Evolutionary conservation across 2,113 vertebrate species (phyloP), one percentile per base, ranked within the genome.

Genomic region (Oryzias woworae): DNA sequence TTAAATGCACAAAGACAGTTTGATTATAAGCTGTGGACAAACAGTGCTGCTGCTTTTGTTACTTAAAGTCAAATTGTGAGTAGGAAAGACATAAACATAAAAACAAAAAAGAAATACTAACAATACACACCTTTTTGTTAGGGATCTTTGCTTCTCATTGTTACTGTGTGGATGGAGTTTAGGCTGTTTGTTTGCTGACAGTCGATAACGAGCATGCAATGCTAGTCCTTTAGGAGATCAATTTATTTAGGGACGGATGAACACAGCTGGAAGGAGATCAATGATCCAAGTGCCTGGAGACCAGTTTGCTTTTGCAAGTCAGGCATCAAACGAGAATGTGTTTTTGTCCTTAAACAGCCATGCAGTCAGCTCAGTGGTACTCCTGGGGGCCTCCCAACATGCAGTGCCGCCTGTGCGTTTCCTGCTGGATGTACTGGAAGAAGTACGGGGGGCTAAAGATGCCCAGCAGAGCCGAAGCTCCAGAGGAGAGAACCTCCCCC

Each of bases 341-440:
- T 66, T 55, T 36, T 83, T 58, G 23, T 69, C 48, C 69, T 59
- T 69, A 52, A 53, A 59, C 88, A 98, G 97, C 94, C 80, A 92
- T 94, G 71, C 96, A 97, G 77, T 98, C 97, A 55, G 93, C 96
- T 69, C 97, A 98, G 22, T 98, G 97, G 97, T 98, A 98, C 90
- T 98, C 96, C 12, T 98, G 97, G 97, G 97, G 97, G n/a, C 97
- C 97, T 62, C 96, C 95, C 3, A 98, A 96, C 85, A 98, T 98
- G 97, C 97, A 97, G 0, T 98, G 97, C 81, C 94, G 96, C 68
- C 86, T 98, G 77, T 98, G 97, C 65, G 94, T 96, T 17, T 94
- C 95, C 76, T 98, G 97, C 85, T 98, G 97, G 96, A 95, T 96
- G 86, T 98, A 98, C 77, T 98, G 97, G 97, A 98, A 98, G 92